Evolutionary conservation across 2,113 vertebrate genomes (phyloP).

Genomic region (Boleophthalmus pectinirostris): DNA sequence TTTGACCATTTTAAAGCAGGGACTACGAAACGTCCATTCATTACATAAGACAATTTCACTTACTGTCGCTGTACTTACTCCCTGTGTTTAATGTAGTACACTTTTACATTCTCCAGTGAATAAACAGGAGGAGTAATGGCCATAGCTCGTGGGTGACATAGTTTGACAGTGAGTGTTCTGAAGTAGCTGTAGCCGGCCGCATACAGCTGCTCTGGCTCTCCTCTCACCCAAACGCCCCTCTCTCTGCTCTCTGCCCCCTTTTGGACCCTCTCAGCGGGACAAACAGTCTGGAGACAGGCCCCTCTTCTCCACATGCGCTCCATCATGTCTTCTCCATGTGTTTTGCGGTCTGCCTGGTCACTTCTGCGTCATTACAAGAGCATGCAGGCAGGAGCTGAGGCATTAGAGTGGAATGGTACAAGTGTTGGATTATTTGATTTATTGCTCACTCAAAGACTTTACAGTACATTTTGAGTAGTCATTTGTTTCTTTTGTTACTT

Average conservation of each 20-base stretch:
- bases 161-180: slow-evolving; percentile 35
- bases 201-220: slow-evolving; percentile 24
- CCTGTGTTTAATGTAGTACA: neutral
- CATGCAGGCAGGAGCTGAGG: neutral
- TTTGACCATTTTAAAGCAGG: too few relatives aligned
- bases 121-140: neutral
- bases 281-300: neutral
- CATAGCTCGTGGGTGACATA: neutral
- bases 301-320: slow-evolving; percentile 3
- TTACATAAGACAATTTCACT: neutral
- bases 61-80: too few relatives aligned
- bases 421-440: neutral
- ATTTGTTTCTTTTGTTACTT: neutral
- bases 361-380: slow-evolving; percentile 19
- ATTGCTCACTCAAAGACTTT: too few relatives aligned
- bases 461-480: neutral
- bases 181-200: slow-evolving; percentile 46
- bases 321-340: slow-evolving; percentile 29
- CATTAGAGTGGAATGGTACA: neutral
- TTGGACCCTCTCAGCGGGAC: slow-evolving; percentile 9
- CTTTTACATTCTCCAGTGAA: slow-evolving; percentile 15
- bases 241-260: slow-evolving; percentile 9
- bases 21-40: too few relatives aligned
- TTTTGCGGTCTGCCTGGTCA: slow-evolving; percentile 22
- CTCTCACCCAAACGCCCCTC: slow-evolving; percentile 32